These are phyloP conservation scores for Chunga burmeisteri DNA, from an alignment of 2,113 vertebrate genomes.

Conservation along the genomic window DNA sequence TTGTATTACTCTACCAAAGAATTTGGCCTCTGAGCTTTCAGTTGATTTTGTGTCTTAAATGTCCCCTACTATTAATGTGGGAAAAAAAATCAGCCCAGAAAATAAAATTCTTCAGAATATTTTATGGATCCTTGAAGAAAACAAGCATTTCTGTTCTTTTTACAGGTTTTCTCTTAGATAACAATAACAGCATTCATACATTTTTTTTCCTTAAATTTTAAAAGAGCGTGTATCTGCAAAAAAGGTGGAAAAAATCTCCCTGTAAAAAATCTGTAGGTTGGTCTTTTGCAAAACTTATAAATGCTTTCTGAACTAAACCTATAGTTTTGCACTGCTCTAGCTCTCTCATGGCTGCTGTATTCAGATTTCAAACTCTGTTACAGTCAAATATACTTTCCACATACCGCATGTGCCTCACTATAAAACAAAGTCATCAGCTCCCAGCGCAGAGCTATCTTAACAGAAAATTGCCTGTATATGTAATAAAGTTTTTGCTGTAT, in stretches of 20 bases:
- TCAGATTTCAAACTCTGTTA: constrained; percentile 5
- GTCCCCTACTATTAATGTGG: neutral
- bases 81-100: neutral
- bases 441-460: neutral
- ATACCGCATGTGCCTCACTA: neutral
- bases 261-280: neutral
- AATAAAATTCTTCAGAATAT: neutral
- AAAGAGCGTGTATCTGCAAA: neutral
- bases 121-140: neutral
- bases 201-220: neutral
- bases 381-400: neutral
- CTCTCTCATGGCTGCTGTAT: neutral
- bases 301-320: neutral
- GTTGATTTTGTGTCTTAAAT: neutral
- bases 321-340: neutral
- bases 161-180: neutral
- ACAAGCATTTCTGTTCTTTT: neutral
- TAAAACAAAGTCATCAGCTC: constrained; percentile 1
- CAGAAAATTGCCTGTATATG: neutral
- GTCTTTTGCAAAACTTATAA: neutral
- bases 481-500: neutral
- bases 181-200: neutral
- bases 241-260: neutral
- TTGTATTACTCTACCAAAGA: neutral
- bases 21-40: neutral